Base-by-base conservation (phyloP, 1,140 invertebrate genomes). In the Ceratosolen fusciceps region DNA sequence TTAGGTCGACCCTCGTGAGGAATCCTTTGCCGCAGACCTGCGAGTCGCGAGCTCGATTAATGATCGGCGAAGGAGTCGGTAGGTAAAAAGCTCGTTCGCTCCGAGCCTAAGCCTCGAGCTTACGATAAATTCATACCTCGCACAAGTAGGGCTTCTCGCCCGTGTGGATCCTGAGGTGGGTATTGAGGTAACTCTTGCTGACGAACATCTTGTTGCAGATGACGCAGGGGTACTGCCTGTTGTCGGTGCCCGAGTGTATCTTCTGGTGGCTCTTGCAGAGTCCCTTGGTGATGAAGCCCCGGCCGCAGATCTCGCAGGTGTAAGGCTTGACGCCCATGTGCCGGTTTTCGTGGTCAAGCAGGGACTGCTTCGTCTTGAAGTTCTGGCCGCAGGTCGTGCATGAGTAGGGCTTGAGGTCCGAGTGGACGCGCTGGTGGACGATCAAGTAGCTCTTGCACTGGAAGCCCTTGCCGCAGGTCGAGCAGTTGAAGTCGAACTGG, bases 91-190 rank as follows among this genome's bases (percentile, higher is more conserved):
- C n/a, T n/a, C n/a, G n/a, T n/a, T 16, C 8, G 43, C 43, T 47
- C 43, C 43, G 43, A 47, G 43, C 43, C 43, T 47, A 16, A 16
- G 43, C 5, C 49, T 52, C 49, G 19, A 14, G 39, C 39, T 7
- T 43, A 5, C 39, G 39, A 43, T 43, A 1, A 34, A 26, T 14
- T 16, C 37, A 1, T 70, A 81, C 80, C 72, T 92, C 90, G 82
- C 93, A 94, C 49, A 92, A 85, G 84, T 93, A 96, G 0, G 95
- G 95, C 81, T 95, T 94, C 85, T 96, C 94, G 1, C 96, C 95
- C 0, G 96, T 97, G 84, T 98, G 97, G 77, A 97, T 97, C 16
- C 97, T 92, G 62, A 97, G 89, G 85, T 98, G 97, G 19, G 95
- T 94, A 68, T 95, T 93, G 2, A 97, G 91, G 86, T 96, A 96